These are phyloP conservation scores for Arenaria interpres DNA, from an alignment of 2,113 vertebrate species.

Conservation along the genomic window DNA sequence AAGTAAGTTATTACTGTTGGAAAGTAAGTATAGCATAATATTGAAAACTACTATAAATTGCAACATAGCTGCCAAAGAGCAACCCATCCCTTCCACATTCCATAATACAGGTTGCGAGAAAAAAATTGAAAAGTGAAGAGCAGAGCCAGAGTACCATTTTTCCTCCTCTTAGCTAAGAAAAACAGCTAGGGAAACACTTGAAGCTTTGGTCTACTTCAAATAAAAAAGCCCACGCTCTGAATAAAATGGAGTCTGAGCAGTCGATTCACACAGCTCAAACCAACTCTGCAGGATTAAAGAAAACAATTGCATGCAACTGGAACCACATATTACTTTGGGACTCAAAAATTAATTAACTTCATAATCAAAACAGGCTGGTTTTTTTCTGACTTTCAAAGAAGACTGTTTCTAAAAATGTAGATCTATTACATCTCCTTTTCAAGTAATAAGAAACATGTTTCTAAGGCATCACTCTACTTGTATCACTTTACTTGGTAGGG, in stretches of 20 bases:
- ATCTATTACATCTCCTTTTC: not conserved
- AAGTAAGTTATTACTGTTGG: not conserved
- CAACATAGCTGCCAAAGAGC: not conserved
- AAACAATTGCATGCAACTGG: not conserved
- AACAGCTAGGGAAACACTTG: not conserved
- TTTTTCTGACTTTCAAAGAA: not conserved
- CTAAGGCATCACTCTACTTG: not conserved
- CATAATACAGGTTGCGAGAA: not conserved
- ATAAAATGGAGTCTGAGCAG: not conserved
- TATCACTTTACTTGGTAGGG: not conserved
- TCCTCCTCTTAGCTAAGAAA: not conserved
- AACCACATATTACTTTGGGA: not conserved
- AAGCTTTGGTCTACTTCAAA: not conserved
- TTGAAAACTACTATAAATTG: not conserved
- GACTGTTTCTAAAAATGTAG: not conserved
- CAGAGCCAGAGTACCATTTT: conserved; percentile 10
- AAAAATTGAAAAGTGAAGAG: conserved; percentile 31
- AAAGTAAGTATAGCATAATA: not conserved
- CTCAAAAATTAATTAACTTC: not conserved
- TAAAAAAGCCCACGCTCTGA: not conserved
- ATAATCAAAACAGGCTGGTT: conserved; percentile 30
- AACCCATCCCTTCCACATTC: not conserved
- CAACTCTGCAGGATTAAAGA: not conserved
- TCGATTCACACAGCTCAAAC: not conserved
- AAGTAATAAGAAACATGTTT: not conserved